Base-by-base conservation (phyloP, 2,888 invertebrate genomes). In the Eupithecia tripunctaria region DNA sequence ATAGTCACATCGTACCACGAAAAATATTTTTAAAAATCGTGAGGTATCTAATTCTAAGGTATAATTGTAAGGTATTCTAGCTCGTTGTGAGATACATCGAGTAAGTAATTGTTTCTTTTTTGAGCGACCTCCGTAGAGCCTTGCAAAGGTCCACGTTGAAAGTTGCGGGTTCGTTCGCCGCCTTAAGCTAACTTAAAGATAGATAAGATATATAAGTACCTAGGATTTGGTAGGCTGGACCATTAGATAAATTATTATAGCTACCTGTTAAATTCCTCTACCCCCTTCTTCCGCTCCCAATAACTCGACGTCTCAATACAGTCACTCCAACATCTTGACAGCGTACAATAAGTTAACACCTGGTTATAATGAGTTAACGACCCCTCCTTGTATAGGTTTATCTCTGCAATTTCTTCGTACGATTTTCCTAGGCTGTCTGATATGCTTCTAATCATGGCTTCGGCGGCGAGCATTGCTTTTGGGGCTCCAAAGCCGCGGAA, bases 401-500 rank as follows among this genome's bases (percentile, higher is more conserved):
- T 82, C 79, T 95, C 82, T 77, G 95, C 94, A 65, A 98, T 95
- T 87, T 97, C 95, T 67, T 95, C 91, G 63, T 96, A 95, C 79
- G 96, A 95, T 80, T 96, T 95, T 0, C 95, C 93, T 43, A 98
- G 92, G 73, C 94, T 94, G 38, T 95, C 94, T 0, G 98, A 97
- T 47, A 98, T 94, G 78, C 97, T 96, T 76, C 97, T 95, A 63
- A 98, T 96, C 83, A 98, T 96, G 76, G 94, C 95, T 90, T 99
- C 99, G 0, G 96, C 96, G 12, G 96, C 96, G 82, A 97, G 96
- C 98, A 98, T 98, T 7, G 97, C 98, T 88, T 98, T 98, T 0
- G 98, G 98, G 0, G 96, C 98, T 2, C 98, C 98, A 84, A 98
- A 98, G 2, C 98, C 98, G 84, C 99, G 95, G 85, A 99, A 99